Conservation (phyloP, 2,888 invertebrate species). For the Troides helena region DNA sequence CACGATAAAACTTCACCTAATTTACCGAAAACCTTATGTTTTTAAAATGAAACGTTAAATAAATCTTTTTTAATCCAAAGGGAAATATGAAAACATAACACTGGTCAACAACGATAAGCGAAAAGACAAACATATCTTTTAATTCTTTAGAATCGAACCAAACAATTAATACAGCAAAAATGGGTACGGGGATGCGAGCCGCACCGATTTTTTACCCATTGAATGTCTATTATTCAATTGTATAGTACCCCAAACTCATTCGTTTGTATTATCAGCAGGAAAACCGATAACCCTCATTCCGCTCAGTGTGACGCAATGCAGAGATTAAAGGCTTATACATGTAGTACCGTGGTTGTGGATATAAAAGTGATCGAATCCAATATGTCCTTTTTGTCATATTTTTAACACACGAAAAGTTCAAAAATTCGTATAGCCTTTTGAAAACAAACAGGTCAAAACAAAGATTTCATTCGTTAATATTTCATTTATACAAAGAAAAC, state of each 20-base stretch:
- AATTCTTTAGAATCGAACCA: slow-evolving; percentile 48
- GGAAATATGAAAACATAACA: slow-evolving; percentile 1
- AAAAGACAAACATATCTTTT: background rate
- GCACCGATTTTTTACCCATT: slow-evolving; percentile 67
- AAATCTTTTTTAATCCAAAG: background rate
- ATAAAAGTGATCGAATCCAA: slow-evolving; percentile 63
- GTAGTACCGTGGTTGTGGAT: slow-evolving; percentile 58
- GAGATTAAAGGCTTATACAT: slow-evolving; percentile 57
- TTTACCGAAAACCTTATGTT: background rate
- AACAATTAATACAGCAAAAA: slow-evolving; percentile 6
- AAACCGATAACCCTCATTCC: slow-evolving; percentile 76
- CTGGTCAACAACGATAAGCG: background rate
- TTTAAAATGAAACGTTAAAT: background rate
- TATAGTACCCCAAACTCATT: slow-evolving; percentile 60
- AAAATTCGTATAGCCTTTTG: background rate
- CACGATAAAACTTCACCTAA: no score
- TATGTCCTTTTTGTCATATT: slow-evolving; percentile 60
- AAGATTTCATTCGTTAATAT: background rate
- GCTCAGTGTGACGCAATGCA: slow-evolving; percentile 65
- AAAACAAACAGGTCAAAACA: background rate
- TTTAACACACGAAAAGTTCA: slow-evolving; percentile 30
- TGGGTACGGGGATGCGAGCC: slow-evolving; percentile 28
- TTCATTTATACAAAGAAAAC: background rate
- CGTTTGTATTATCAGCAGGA: slow-evolving; percentile 72
- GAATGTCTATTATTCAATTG: slow-evolving; percentile 61